Evolutionary conservation across 2,113 vertebrate genomes (phyloP).

Genomic region (Tor tambroides): DNA sequence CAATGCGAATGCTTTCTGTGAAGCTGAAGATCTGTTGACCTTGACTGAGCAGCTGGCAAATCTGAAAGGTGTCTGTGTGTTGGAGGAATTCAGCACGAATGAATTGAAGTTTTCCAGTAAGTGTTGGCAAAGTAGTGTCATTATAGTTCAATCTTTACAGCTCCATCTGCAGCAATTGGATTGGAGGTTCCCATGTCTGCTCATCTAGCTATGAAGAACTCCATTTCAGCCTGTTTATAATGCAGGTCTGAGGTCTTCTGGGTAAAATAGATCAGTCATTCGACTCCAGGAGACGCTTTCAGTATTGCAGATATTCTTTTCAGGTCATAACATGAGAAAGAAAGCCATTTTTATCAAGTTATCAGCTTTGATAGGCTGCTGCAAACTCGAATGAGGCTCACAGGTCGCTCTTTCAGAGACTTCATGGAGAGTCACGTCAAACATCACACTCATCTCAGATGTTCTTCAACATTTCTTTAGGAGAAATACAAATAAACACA

Average conservation of each 20-base stretch:
- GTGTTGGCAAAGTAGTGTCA: conserved; percentile 9
- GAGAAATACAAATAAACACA: not conserved
- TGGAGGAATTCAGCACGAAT: not conserved
- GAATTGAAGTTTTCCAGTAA: conserved; percentile 30
- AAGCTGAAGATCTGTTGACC: not conserved
- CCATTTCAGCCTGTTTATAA: not conserved
- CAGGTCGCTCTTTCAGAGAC: not conserved
- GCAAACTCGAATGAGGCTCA: not conserved
- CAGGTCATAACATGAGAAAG: not conserved
- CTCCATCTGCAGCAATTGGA: not conserved
- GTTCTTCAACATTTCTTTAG: not conserved
- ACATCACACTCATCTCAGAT: not conserved
- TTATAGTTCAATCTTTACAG: conserved; percentile 27
- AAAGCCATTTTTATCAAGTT: not conserved
- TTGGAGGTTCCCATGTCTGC: not conserved
- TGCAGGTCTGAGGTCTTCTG: conserved; percentile 4
- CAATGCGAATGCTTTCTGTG: not conserved
- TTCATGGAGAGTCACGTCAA: not conserved
- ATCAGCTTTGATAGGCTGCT: not conserved
- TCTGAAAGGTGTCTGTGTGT: not conserved
- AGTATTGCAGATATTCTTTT: not conserved
- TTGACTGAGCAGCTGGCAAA: not conserved
- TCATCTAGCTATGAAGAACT: not conserved
- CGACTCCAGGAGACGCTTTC: not conserved
- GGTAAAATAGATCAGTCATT: not conserved